Conservation (phyloP, 2,797 vertebrate species). For the Helarctos malayanus region DNA sequence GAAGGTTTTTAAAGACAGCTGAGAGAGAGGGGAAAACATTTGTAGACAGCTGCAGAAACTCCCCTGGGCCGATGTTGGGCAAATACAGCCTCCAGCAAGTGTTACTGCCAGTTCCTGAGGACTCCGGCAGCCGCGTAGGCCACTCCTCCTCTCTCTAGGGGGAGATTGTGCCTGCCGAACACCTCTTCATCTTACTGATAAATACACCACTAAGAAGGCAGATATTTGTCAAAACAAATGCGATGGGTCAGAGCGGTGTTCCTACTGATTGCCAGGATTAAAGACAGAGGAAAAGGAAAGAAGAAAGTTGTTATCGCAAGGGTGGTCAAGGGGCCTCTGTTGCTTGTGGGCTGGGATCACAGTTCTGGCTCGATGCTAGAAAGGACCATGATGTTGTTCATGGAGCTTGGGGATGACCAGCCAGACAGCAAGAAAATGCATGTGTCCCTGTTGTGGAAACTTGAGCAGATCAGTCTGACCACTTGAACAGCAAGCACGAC, state of each 20-base stretch:
- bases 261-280: background rate
- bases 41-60: background rate
- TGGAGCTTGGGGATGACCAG: background rate
- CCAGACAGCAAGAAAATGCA: background rate
- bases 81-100: background rate
- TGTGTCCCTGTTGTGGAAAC: background rate
- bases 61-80: fast-evolving
- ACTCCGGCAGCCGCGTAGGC: background rate
- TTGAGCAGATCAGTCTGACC: background rate
- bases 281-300: background rate
- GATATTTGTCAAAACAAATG: background rate
- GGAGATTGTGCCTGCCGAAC: background rate
- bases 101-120: background rate
- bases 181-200: background rate
- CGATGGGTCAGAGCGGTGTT: background rate
- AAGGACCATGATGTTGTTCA: background rate
- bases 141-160: background rate
- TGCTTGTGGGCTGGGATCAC: background rate
- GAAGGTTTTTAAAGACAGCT: background rate
- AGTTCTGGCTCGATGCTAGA: background rate
- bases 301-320: background rate
- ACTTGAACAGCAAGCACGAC: fast-evolving
- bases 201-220: background rate
- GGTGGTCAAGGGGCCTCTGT: background rate
- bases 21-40: background rate